Percentiles rank a stretch among this genome's conserved stretches.
Conservation (phyloP, 2,113 vertebrate genomes). For the Phodopus roborovskii region DNA sequence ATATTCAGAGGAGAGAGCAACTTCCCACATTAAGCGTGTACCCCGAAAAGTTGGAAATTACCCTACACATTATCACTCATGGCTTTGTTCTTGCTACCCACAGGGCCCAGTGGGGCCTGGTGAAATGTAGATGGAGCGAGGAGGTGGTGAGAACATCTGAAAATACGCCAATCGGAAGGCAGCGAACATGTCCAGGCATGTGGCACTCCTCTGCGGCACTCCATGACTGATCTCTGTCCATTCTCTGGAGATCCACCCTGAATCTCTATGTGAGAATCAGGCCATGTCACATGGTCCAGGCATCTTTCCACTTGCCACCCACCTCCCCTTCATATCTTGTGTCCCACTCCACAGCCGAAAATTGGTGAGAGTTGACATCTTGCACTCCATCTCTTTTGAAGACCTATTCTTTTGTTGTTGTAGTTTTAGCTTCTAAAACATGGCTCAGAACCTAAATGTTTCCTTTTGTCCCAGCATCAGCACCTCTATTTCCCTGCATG, state of each 20-base stretch:
- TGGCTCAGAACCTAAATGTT: neutral
- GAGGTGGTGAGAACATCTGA: slow-evolving; percentile 5
- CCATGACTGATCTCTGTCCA: neutral
- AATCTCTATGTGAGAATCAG: neutral
- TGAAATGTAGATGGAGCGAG: neutral
- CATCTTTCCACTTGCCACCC: neutral
- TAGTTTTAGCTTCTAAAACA: neutral
- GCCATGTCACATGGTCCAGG: neutral
- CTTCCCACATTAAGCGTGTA: neutral
- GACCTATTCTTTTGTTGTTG: neutral
- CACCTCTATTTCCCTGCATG: neutral
- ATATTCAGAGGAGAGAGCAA: neutral
- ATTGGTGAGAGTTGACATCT: neutral
- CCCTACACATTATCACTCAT: neutral
- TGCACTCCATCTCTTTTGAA: neutral
- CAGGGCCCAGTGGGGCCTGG: neutral
- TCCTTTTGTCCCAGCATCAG: neutral
- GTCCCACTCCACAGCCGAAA: neutral
- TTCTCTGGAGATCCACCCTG: neutral
- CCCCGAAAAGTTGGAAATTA: neutral
- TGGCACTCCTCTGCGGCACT: neutral
- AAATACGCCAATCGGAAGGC: neutral
- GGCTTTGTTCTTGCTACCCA: neutral
- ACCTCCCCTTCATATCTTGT: neutral
- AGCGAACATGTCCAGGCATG: neutral